Evolutionary conservation across 2,797 vertebrate species (phyloP), one percentile per base, ranked within the genome.

Genomic region (Platyrinchus mystaceus): DNA sequence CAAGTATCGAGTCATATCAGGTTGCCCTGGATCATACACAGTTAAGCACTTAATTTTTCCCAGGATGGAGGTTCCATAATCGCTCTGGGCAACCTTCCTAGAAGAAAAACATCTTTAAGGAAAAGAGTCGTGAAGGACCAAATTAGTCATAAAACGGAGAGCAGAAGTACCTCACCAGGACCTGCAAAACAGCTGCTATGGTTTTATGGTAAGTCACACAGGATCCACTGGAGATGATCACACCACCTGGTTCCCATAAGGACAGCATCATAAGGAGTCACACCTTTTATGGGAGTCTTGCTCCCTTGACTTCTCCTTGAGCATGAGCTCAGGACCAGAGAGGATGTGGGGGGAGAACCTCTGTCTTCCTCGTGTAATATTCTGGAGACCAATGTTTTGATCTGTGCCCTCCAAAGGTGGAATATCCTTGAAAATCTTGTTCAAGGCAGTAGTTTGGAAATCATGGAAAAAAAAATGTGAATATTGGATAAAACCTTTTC

Each of bases 1-100:
- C 2, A 60, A 41, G 2, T 43, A 11, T 52, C 0, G 2, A 56
- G 15, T 44, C 6, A 2, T 28, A 23, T 16, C 55, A 58, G 6
- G 5, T 23, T 69, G 16, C 18, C 73, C 26, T 75, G 30, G 21
- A 8, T 59, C 32, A 50, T 22, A 36, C 2, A 13, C 7, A 4
- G 16, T 14, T 47, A 78, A 75, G 12, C 10, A 22, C 24, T 34
- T 39, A 68, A 2, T 49, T 60, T 53, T 90, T 39, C 32, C 18
- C 17, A n/a, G 19, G 13, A 7, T 46, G 8, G 4, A 73, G 3
- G 10, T 58, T 79, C 5, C 7, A 28, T 4, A 64, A 14, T 7
- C 1, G 4, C 36, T 17, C 32, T 30, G 21, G 6, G 6, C 17
- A 30, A 37, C 2, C 12, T 41, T 4, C 5, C 30, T 37, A 39